Evolutionary conservation across 2,888 invertebrate genomes (phyloP).

Genomic region (Perdita meconis): DNA sequence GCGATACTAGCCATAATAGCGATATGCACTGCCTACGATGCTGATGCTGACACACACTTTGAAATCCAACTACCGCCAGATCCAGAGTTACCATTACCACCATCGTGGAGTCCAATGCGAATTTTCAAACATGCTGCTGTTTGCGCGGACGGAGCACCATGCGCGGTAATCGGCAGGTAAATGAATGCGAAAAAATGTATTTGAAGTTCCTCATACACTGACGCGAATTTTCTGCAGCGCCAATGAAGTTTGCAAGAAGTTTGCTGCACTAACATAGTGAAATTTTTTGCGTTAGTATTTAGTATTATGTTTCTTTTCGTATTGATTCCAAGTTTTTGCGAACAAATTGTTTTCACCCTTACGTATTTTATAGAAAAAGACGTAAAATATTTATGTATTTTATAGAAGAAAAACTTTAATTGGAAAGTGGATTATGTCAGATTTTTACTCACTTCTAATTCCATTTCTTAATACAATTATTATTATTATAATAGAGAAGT

Average conservation of each 20-base stretch:
- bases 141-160: constrained; percentile 90
- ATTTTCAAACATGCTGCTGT: constrained; percentile 90
- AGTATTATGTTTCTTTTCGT: no score
- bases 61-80: constrained; percentile 86
- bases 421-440: neutral
- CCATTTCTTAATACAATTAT: no score
- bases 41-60: constrained; percentile 11
- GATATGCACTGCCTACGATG: constrained; percentile 79
- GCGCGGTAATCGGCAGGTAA: constrained; percentile 92
- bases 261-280: no score
- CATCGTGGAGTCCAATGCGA: constrained; percentile 89
- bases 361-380: neutral
- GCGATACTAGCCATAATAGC: constrained; percentile 74
- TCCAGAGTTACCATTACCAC: constrained; percentile 87
- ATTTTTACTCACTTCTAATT: no score
- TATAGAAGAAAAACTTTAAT: neutral
- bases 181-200: constrained; percentile 63
- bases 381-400: neutral
- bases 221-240: no score
- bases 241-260: no score
- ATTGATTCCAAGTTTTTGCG: no score
- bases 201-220: no score
- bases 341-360: no score
- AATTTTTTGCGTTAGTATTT: no score
- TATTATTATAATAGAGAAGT: no score